Evolutionary conservation across 92 coral and sea anemone species (phyloP), one percentile per base, ranked within the genome.

Genomic region (Nematostella vectensis): DNA sequence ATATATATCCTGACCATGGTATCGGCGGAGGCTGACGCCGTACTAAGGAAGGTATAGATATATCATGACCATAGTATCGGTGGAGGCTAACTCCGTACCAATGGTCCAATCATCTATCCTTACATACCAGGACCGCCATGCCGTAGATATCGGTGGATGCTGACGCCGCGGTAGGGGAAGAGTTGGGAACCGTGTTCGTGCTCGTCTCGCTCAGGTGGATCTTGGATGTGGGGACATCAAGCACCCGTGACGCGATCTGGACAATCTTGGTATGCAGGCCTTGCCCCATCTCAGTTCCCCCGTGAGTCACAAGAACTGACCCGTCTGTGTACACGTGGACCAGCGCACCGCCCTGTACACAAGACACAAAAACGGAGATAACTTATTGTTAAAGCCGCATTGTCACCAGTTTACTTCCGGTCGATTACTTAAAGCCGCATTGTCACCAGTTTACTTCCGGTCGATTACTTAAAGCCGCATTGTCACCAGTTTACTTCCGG

Each of bases 241-340:
- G 49, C n/a, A 49, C 58, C 42, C 80, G 72, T 6, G 88, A 62
- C 33, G 94, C 94, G 17, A 85, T 57, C 77, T 84, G 94, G 3
- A 70, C 67, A 76, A 84, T 75, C 65, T 84, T 84, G 21, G 94
- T 84, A 61, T 84, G 94, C 16, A 84, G 80, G 23, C 94, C 94
- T 66, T 84, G 94, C 4, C 94, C 94, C 94, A 84, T 84, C 63
- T 84, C 94, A 36, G 94, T 84, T 22, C 94, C 94, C 25, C 83
- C 94, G 38, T 84, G 94, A 30, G 94, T 75, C 2, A 84, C 29
- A 15, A 84, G 58, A 25, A 84, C 83, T 47, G 94, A 84, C 2
- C 94, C 94, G 40, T 84, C 94, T 0, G 63, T 75, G 38, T 84
- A 84, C 23, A 84, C 79, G 30, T 80, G 87, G 29, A 70, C 83